Conservation (phyloP, 2,113 vertebrate species). For the Nothobranchius furzeri region DNA sequence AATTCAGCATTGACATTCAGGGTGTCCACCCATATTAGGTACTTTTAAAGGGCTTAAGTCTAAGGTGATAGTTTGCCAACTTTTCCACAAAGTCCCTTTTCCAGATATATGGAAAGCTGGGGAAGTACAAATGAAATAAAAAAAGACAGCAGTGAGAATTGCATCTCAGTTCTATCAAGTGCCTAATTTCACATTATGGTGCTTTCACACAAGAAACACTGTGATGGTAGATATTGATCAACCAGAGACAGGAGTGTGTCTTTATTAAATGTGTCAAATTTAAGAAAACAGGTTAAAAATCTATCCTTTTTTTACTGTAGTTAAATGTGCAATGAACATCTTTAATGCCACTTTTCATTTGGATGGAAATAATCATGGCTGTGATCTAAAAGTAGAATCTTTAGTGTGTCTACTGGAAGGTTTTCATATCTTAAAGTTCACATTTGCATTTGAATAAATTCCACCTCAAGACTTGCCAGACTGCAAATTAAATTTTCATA, state of each 20-base stretch:
- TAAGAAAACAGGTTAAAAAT: not conserved
- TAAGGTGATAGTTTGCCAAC: not conserved
- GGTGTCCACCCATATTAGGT: not conserved
- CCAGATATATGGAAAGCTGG: not conserved
- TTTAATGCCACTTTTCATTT: not conserved
- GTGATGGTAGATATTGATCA: not conserved
- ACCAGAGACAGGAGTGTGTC: not conserved
- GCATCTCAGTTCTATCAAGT: not conserved
- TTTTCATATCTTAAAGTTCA: not conserved
- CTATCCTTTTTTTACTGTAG: not conserved
- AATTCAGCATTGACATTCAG: not conserved
- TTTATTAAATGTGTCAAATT: not conserved
- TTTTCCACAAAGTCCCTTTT: not conserved
- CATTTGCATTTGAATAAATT: no score
- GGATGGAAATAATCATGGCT: not conserved
- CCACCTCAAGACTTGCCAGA: no score
- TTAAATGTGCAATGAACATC: not conserved
- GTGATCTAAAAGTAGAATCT: not conserved
- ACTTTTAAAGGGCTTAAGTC: no score
- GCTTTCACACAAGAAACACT: not conserved
- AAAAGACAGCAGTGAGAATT: not conserved
- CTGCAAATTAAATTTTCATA: no score
- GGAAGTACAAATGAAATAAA: no score
- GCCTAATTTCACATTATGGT: not conserved
- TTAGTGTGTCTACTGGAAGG: not conserved